Conservation (phyloP, 2,797 vertebrate species). For the Hapalemur alaotrensis region DNA sequence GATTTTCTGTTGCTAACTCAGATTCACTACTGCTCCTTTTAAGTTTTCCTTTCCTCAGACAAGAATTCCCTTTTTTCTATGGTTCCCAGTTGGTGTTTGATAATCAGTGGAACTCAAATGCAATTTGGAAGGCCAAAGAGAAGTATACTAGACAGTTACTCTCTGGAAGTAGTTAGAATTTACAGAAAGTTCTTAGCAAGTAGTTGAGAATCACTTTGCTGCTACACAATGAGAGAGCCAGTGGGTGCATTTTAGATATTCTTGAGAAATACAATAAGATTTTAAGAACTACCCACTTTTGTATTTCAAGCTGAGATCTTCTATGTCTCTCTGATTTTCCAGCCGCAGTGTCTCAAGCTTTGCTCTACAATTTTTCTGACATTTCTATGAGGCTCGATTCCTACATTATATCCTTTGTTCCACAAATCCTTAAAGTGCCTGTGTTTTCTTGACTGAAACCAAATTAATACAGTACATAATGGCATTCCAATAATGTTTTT, state of each 20-base stretch:
- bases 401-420: neutral
- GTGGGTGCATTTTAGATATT: neutral
- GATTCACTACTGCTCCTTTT: neutral
- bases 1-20: neutral
- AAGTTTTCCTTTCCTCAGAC: neutral
- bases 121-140: neutral
- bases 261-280: neutral
- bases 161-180: neutral
- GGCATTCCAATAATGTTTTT: neutral
- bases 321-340: neutral
- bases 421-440: neutral
- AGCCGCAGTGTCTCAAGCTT: neutral
- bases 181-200: neutral
- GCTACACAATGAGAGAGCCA: neutral
- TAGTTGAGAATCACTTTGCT: neutral
- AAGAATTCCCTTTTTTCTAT: neutral
- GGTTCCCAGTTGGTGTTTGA: neutral
- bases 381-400: neutral
- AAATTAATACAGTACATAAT: neutral
- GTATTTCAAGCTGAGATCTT: neutral
- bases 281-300: neutral
- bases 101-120: neutral
- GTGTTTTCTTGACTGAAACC: neutral
- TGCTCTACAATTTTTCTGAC: neutral
- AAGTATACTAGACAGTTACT: neutral